Conservation (phyloP, 2,888 invertebrate genomes). For the Syritta pipiens region DNA sequence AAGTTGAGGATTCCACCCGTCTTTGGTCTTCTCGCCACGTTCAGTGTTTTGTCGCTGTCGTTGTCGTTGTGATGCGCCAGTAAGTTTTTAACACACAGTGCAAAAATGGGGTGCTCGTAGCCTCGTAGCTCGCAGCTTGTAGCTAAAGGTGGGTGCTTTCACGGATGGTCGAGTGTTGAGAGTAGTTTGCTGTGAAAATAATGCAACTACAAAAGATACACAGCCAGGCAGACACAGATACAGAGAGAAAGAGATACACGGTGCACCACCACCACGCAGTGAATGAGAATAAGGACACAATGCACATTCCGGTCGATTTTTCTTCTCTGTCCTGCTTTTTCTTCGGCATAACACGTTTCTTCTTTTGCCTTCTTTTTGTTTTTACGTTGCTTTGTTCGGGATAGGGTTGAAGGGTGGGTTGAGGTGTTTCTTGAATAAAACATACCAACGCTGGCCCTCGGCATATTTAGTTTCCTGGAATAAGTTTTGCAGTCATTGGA, state of each 20-base stretch:
- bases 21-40: constrained; percentile 48
- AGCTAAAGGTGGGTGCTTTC: constrained; percentile 41
- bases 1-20: constrained; percentile 57
- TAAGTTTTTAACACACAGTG: constrained; percentile 2
- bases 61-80: constrained; percentile 14
- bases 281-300: constrained; percentile 48
- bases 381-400: no score
- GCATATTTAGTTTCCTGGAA: constrained; percentile 59
- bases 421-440: constrained; percentile 58
- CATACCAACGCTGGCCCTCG: constrained; percentile 41
- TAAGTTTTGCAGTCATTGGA: constrained; percentile 63
- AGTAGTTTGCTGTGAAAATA: constrained; percentile 43
- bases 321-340: background rate
- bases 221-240: constrained; percentile 32
- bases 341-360: background rate
- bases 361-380: background rate
- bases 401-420: background rate
- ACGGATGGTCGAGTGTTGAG: constrained; percentile 58
- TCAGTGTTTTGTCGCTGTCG: constrained; percentile 19
- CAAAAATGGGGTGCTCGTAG: constrained; percentile 22
- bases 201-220: constrained; percentile 43
- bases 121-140: constrained; percentile 11
- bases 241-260: background rate
- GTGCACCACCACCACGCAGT: constrained; percentile 31
- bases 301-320: constrained; percentile 42